phyloP scores from a whole-genome alignment of 64 coral and sea anemone species.

The Dendrophyllia cribrosa region DNA sequence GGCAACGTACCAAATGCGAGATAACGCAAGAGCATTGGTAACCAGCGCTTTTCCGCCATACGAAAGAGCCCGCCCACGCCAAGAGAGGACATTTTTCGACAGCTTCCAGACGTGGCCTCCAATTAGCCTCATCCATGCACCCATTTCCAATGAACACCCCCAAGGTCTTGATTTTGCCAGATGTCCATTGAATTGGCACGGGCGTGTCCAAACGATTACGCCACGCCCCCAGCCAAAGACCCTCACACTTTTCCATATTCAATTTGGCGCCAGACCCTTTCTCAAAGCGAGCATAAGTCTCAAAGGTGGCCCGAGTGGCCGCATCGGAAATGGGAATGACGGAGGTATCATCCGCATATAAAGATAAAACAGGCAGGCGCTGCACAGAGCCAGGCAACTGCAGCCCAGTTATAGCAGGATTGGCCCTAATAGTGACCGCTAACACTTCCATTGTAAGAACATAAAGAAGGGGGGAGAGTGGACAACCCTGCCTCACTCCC shows the following conservation, averaged over 20 bases:
- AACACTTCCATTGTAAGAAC: conserved; percentile 1
- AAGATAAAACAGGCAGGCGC: not conserved
- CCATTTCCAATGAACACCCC: not conserved
- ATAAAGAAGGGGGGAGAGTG: not conserved
- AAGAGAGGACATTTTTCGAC: not conserved
- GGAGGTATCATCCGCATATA: conserved; percentile 30
- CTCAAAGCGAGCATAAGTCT: not conserved
- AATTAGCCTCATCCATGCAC: not conserved
- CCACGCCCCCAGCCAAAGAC: conserved; percentile 31
- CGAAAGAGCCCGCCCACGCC: not conserved
- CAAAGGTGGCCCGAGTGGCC: not conserved
- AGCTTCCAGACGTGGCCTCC: not conserved
- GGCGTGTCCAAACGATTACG: not conserved
- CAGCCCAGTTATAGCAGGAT: not conserved
- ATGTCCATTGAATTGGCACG: not conserved
- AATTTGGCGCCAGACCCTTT: conserved; percentile 20
- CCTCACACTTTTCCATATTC: not conserved
- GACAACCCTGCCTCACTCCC: conserved; percentile 18
- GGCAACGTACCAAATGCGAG: not conserved
- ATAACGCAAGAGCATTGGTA: not conserved
- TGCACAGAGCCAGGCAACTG: not conserved
- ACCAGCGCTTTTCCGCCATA: not conserved
- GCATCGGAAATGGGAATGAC: not conserved
- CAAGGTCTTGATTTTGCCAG: not conserved
- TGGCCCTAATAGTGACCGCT: not conserved